Evolutionary conservation across 2,113 vertebrate species (phyloP).

Genomic region (Hystrix brachyura): DNA sequence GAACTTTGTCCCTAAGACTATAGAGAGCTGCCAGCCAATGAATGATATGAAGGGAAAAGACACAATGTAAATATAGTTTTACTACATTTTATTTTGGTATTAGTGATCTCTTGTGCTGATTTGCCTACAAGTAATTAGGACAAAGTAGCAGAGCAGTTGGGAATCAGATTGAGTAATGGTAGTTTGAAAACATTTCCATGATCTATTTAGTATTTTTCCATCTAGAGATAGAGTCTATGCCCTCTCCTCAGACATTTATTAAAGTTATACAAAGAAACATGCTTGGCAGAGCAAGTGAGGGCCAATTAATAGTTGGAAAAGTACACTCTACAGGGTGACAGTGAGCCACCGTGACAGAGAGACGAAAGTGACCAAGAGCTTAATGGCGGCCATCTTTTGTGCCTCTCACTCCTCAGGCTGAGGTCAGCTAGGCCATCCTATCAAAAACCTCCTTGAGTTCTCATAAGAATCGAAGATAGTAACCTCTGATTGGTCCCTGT

Average conservation of each 20-base stretch:
- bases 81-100: constrained; percentile 10
- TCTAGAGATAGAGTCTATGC: background rate
- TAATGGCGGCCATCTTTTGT: background rate
- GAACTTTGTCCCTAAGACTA: background rate
- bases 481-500: background rate
- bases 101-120: background rate
- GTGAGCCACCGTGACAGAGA: background rate
- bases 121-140: background rate
- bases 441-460: background rate
- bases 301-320: background rate
- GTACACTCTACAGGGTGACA: background rate
- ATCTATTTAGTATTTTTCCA: background rate
- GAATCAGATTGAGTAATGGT: background rate
- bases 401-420: background rate
- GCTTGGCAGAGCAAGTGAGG: too few species aligned
- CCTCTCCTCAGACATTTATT: background rate
- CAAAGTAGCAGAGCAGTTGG: background rate
- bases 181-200: background rate
- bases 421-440: background rate
- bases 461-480: background rate
- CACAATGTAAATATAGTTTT: background rate
- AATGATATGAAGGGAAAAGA: background rate
- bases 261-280: background rate
- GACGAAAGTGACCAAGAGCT: background rate
- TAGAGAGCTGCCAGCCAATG: background rate